Percentiles rank a stretch among this genome's conserved stretches.
Evolutionary conservation across 2,888 invertebrate genomes (phyloP).

Genomic region (Leptura quadrifasciata): DNA sequence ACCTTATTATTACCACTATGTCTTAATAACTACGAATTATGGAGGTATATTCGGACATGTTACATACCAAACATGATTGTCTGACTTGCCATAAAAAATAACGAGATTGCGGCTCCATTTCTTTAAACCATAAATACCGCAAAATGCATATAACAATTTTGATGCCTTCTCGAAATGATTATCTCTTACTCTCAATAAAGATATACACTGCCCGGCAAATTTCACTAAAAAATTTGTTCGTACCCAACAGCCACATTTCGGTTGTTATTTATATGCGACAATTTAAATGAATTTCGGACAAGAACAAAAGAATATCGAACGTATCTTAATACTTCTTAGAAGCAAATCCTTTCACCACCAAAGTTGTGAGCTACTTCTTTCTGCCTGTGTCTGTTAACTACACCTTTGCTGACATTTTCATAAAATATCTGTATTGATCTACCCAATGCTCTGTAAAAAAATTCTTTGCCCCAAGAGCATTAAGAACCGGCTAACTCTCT

Average conservation of each 20-base stretch:
- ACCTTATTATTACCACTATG: conserved; percentile 63
- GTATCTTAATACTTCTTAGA: too few species aligned
- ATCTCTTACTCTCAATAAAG: conserved; percentile 49
- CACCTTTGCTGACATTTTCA: too few species aligned
- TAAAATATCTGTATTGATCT: too few species aligned
- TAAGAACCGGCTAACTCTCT: too few species aligned
- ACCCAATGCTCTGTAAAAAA: too few species aligned
- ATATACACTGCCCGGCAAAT: conserved; percentile 31
- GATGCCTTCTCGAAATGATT: conserved; percentile 49
- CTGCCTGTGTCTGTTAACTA: too few species aligned
- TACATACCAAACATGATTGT: conserved; percentile 54
- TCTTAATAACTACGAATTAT: conserved; percentile 63
- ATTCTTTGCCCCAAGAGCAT: too few species aligned
- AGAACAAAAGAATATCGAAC: too few species aligned
- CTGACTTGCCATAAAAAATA: conserved; percentile 53
- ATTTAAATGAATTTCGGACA: background rate
- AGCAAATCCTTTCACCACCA: too few species aligned
- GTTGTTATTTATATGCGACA: background rate
- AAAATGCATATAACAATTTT: conserved; percentile 51
- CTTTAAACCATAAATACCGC: conserved; percentile 51
- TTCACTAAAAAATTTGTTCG: conserved; percentile 22
- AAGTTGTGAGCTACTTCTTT: too few species aligned
- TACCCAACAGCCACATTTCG: background rate
- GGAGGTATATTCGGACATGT: conserved; percentile 51
- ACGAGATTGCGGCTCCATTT: conserved; percentile 54